These are phyloP conservation scores for Portevinia maculata DNA, from an alignment of 2,888 invertebrate species.

Conservation along the genomic window DNA sequence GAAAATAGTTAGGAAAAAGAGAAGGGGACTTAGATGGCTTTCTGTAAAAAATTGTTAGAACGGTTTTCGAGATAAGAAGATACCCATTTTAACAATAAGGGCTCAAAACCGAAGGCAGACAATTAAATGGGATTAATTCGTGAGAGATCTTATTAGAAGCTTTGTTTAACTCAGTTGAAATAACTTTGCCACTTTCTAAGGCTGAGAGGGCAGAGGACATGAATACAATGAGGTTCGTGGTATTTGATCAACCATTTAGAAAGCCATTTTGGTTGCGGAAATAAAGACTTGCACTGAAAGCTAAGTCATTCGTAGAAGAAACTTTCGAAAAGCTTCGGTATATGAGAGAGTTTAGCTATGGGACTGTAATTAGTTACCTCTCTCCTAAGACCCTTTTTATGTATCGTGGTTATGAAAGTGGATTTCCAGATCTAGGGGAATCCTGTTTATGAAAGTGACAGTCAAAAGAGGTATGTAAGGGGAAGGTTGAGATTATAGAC, in stretches of 20 bases:
- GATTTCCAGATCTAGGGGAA: too few relatives aligned
- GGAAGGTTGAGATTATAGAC: not conserved
- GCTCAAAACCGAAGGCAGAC: not conserved
- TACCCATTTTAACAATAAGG: too few relatives aligned
- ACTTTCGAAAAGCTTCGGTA: conserved; percentile 2
- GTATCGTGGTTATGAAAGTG: too few relatives aligned
- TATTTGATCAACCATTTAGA: not conserved
- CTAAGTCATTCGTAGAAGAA: not conserved
- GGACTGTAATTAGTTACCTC: not conserved
- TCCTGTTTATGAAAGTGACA: too few relatives aligned
- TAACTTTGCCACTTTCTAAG: too few relatives aligned
- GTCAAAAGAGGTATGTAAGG: too few relatives aligned
- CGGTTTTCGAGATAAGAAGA: not conserved
- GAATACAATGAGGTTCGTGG: not conserved
- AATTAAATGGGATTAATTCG: not conserved
- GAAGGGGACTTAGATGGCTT: not conserved
- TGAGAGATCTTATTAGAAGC: too few relatives aligned
- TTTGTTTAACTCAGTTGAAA: not conserved
- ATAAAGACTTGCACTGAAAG: conserved; percentile 8
- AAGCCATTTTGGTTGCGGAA: not conserved
- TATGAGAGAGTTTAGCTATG: too few relatives aligned
- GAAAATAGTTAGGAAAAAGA: not conserved
- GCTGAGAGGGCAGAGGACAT: too few relatives aligned
- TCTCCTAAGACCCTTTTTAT: not conserved
- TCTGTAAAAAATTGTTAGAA: not conserved